These are phyloP conservation scores for Aquatica leii DNA, from an alignment of 2,888 invertebrate genomes.

Conservation along the genomic window DNA sequence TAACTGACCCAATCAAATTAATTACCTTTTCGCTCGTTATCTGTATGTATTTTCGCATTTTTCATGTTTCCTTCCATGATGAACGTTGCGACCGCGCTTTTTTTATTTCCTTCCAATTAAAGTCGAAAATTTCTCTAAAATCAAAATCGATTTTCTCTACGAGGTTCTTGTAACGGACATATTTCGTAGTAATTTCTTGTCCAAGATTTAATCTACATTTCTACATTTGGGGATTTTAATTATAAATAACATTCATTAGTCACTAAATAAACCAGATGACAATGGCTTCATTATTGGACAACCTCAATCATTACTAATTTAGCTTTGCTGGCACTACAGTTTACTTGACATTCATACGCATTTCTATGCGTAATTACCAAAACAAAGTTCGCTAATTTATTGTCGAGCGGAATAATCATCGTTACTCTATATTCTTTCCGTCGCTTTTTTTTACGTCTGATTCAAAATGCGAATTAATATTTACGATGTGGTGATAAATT, in stretches of 20 bases:
- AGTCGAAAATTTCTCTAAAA: background rate
- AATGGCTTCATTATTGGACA: constrained; percentile 39
- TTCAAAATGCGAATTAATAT: too few species aligned
- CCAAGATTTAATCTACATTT: too few species aligned
- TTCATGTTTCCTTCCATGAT: background rate
- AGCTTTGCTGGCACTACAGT: too few species aligned
- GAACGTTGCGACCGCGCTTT: background rate
- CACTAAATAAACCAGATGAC: constrained; percentile 27
- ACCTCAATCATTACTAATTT: constrained; percentile 39
- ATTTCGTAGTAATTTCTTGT: too few species aligned
- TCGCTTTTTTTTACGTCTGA: too few species aligned
- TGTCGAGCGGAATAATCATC: constrained; percentile 19
- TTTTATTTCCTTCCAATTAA: constrained; percentile 9
- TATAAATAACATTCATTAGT: too few species aligned
- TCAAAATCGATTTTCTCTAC: background rate
- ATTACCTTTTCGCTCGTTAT: background rate
- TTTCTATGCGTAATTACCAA: constrained; percentile 17
- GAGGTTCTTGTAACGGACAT: too few species aligned
- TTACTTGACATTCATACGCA: constrained; percentile 18
- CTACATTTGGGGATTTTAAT: too few species aligned
- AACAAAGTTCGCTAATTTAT: constrained; percentile 33
- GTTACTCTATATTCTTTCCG: too few species aligned
- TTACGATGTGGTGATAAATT: too few species aligned
- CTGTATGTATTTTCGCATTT: background rate
- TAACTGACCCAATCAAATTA: background rate